Evolutionary conservation across 2,888 invertebrate genomes (phyloP), one percentile per base, ranked within the genome.

Genomic region (Hypolimnas misippus): DNA sequence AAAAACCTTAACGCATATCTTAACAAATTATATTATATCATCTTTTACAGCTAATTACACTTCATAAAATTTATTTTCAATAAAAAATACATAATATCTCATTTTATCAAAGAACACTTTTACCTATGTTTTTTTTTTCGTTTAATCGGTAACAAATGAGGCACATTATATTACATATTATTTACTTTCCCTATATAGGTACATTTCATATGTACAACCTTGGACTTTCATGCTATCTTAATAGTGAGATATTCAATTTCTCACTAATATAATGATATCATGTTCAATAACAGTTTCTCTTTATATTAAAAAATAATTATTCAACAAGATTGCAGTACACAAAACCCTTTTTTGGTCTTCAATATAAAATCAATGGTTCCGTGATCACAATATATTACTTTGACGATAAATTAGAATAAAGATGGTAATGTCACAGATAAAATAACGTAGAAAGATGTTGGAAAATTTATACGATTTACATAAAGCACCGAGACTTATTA

Each of bases 1-100:
- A 78, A n/a, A 60, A 82, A 74, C 75, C 78, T 86, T 82, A 84
- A 85, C 78, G 82, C 78, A 83, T 81, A 82, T 76, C 89, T 90
- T 89, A 91, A 91, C 90, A 89, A 87, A 86, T 90, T 89, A 91
- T 90, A 90, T 90, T 91, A 90, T 77, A 83, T 80, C 80, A 79
- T 88, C 87, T 91, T 86, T 88, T 87, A 87, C 73, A 85, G 76
- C 88, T 90, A 89, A 82, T 86, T 89, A 90, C 89, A 87, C 84
- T 84, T 88, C 87, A 86, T 89, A 89, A 84, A 84, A 82, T 86
- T 83, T 86, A 82, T 81, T 84, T 84, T 76, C 70, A 83, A 86
- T 83, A 84, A 87, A 85, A 89, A 90, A 90, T 89, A 90, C 88
- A 89, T 87, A 86, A 89, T 87, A 86, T 89, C 81, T 90, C 83